These are phyloP conservation scores for Pogonus chalceus DNA, from an alignment of 1,140 invertebrate species.

Conservation along the genomic window DNA sequence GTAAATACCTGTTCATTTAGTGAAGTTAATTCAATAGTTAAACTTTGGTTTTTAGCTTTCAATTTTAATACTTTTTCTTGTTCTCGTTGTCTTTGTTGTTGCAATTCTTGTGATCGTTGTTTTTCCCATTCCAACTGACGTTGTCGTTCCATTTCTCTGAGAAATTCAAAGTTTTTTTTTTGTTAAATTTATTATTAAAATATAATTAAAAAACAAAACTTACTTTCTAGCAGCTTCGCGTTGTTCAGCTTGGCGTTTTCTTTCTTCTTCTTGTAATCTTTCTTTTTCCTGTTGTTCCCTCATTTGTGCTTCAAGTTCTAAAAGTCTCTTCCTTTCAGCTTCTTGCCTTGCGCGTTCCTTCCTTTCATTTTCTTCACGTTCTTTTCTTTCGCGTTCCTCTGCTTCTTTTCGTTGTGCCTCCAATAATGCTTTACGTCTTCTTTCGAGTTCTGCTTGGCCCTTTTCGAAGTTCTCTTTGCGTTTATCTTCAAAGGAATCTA, in stretches of 20 bases:
- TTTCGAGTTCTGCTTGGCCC: constrained; percentile 93
- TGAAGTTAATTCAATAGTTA: constrained; percentile 71
- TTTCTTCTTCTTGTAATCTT: constrained; percentile 56
- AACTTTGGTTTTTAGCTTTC: constrained; percentile 79
- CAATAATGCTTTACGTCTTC: constrained; percentile 73
- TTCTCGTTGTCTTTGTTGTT: constrained; percentile 74
- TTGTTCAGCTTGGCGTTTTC: constrained; percentile 63
- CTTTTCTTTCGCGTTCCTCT: constrained; percentile 85
- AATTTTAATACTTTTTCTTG: constrained; percentile 81
- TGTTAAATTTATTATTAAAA: constrained; percentile 3
- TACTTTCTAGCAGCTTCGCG: constrained; percentile 66
- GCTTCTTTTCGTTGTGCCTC: constrained; percentile 74
- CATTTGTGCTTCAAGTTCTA: constrained; percentile 62
- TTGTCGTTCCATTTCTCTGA: constrained; percentile 86
- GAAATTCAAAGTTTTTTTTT: constrained; percentile 21
- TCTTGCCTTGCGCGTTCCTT: constrained; percentile 64
- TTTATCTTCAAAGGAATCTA: constrained; percentile 91
- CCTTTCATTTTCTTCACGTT: constrained; percentile 78
- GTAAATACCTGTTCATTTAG: constrained; percentile 39
- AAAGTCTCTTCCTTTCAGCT: constrained; percentile 51
- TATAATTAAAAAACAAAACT: constrained; percentile 14
- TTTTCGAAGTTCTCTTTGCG: constrained; percentile 96
- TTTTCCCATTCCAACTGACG: constrained; percentile 94
- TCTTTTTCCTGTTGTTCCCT: constrained; percentile 75
- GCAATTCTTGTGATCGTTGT: constrained; percentile 75